phyloP scores from a whole-genome alignment of 2,888 invertebrate species.

The Leucophenga montana region DNA sequence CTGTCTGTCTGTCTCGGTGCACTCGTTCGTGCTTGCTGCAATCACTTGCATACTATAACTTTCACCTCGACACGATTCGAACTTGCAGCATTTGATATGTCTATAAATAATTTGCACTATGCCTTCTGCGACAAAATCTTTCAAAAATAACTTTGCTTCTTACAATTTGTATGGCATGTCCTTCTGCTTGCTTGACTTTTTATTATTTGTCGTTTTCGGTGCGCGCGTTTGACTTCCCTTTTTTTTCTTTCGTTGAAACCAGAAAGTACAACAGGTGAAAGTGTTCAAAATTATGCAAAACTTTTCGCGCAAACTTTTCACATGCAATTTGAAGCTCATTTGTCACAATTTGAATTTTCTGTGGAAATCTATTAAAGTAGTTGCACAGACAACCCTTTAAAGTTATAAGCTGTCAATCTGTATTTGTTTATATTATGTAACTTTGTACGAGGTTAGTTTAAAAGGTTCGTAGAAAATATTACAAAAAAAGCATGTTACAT shows the following conservation, averaged over 20 bases:
- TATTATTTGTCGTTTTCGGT: slow-evolving; percentile 11
- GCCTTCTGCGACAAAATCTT: slow-evolving; percentile 31
- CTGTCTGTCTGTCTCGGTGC: no score
- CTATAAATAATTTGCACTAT: no score
- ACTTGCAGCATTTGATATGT: no score
- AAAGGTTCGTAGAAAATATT: not conserved
- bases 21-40: no score
- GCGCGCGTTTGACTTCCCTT: not conserved
- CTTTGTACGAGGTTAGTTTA: no score
- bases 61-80: slow-evolving; percentile 48
- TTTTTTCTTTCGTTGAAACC: not conserved
- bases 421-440: no score
- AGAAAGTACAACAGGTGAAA: slow-evolving; percentile 30
- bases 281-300: slow-evolving; percentile 29
- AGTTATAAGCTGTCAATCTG: no score
- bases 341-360: not conserved
- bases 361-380: no score
- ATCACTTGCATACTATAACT: slow-evolving; percentile 54
- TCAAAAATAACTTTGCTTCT: slow-evolving; percentile 27
- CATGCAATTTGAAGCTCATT: slow-evolving; percentile 1
- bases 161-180: not conserved
- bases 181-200: slow-evolving; percentile 2
- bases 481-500: not conserved
- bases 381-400: no score
- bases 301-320: slow-evolving; percentile 10